Evolutionary conservation across 2,888 invertebrate genomes (phyloP), one percentile per base, ranked within the genome.

Genomic region (Neoaliturus tenellus): DNA sequence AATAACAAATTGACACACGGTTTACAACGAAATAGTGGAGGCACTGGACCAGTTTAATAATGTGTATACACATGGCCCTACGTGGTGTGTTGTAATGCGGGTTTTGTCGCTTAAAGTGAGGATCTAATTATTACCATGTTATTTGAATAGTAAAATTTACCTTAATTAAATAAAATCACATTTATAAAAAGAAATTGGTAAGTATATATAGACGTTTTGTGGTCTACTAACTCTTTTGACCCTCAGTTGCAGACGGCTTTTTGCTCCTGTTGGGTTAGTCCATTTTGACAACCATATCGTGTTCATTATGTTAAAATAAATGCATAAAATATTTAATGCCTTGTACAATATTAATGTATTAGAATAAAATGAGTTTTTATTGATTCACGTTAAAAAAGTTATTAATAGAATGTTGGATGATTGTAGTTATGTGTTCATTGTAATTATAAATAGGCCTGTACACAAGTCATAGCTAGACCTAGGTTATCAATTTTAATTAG

Each of bases 11-110:
- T 75, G 73, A 44, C 73, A 75, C 73, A 75, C 44, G 3, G 39
- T 12, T 14, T 10, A 12, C 28, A 28, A 44, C 41, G 73, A 75
- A 75, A 75, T 75, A 23, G 2, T 17, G 25, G 48, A 44, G 73
- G 73, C 73, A 44, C 1, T 75, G 33, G 23, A 62, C 17, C 31
- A 12, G 14, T 1, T 23, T 20, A 62, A 23, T 44, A 28, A 25
- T n/a, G 44, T 75, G 73, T 75, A 75, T 48, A 75, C 73, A 75
- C 73, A 75, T 75, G 73, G 73, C 73, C 28, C 25, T 41, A 75
- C 73, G 73, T 75, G 73, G 41, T 75, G 31, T n/a, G 3, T 20
- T 17, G 10, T 6, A 71, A 39, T 71, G 35, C 39, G 20, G 20
- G 20, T 12, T 1, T 23, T 39, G 17, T 25, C 44, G 28, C 14